A percentile compares a stretch with the other conserved stretches of the same genome.
These are phyloP conservation scores for Cyphomyrmex costatus DNA, from an alignment of 1,140 invertebrate species.

Conservation along the genomic window DNA sequence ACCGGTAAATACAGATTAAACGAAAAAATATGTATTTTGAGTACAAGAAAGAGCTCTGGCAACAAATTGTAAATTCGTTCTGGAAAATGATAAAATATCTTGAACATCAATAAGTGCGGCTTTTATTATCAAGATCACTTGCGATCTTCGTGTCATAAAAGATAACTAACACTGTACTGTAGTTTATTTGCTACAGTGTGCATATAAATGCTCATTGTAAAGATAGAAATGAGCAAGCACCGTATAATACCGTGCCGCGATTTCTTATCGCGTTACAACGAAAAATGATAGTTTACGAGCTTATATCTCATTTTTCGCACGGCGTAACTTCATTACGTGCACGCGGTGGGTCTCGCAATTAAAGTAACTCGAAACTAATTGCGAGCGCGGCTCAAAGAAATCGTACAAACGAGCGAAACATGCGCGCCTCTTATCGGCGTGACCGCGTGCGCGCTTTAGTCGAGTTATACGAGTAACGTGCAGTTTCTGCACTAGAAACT, in stretches of 20 bases:
- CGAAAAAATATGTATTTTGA: neutral
- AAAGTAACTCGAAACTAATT: constrained; percentile 64
- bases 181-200: neutral
- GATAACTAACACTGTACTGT: neutral
- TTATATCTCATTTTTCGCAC: constrained; percentile 47
- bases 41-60: neutral
- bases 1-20: constrained; percentile 19
- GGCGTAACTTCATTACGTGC: constrained; percentile 52
- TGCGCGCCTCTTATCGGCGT: constrained; percentile 41
- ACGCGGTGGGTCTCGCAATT: constrained; percentile 45
- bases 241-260: constrained; percentile 9
- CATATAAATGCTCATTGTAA: neutral
- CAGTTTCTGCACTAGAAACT: constrained; percentile 11
- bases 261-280: constrained; percentile 33
- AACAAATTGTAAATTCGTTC: neutral
- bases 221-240: constrained; percentile 22
- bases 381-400: constrained; percentile 39
- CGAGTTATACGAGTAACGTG: constrained; percentile 3
- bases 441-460: constrained; percentile 19
- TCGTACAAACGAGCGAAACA: constrained; percentile 29
- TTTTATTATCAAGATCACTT: neutral
- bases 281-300: constrained; percentile 16
- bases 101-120: neutral
- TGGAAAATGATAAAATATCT: neutral
- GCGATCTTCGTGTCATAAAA: neutral